Evolutionary conservation across 2,888 invertebrate species (phyloP).

Genomic region (Lochmaea crataegi): DNA sequence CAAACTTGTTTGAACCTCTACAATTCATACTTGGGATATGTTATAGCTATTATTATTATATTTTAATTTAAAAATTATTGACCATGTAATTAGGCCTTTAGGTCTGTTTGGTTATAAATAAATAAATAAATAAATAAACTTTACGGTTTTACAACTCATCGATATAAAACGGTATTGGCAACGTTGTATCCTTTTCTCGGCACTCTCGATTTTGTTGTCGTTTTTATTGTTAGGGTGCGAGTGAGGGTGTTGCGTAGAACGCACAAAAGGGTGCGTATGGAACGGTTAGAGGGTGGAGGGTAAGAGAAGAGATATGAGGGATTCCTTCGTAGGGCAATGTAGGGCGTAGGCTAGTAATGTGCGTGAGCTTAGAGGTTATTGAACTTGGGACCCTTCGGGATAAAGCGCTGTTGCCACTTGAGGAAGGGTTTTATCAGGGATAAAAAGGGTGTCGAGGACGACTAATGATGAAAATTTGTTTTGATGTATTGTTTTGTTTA

Average conservation of each 20-base stretch:
- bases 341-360: slow-evolving; percentile 47
- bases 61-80: too few relatives aligned
- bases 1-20: too few relatives aligned
- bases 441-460: not conserved
- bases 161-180: not conserved
- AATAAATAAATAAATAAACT: too few relatives aligned
- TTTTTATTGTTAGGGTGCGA: slow-evolving; percentile 18
- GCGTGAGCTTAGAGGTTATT: slow-evolving; percentile 38
- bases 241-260: slow-evolving; percentile 19
- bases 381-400: slow-evolving; percentile 39
- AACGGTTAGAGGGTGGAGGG: slow-evolving; percentile 34
- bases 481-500: slow-evolving; percentile 6
- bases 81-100: too few relatives aligned
- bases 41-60: too few relatives aligned
- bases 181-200: not conserved
- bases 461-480: slow-evolving; percentile 5
- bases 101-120: too few relatives aligned
- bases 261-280: slow-evolving; percentile 16
- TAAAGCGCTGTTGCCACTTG: slow-evolving; percentile 19
- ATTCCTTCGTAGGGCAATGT: slow-evolving; percentile 49
- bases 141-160: not conserved
- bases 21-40: too few relatives aligned
- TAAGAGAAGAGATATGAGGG: slow-evolving; percentile 36
- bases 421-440: not conserved
- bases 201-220: slow-evolving; percentile 22